These are phyloP conservation scores for Eilema griseolum DNA, from an alignment of 2,888 invertebrate genomes.

Conservation along the genomic window DNA sequence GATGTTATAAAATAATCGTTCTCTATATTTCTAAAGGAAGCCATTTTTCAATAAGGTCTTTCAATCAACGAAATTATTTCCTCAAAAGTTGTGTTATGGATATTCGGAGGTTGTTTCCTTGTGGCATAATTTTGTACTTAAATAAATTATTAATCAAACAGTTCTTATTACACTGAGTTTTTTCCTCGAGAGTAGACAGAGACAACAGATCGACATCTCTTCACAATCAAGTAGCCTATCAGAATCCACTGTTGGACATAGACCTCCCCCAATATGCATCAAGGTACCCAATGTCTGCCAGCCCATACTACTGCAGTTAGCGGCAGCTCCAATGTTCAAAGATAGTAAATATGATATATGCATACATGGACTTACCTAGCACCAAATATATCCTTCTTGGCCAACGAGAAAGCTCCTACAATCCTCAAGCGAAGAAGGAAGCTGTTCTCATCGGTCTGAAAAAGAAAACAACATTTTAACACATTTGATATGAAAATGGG, in stretches of 20 bases:
- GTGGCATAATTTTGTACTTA: not conserved
- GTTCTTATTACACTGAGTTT: not conserved
- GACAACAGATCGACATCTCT: too few species aligned
- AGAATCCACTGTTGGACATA: too few species aligned
- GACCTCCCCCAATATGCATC: too few species aligned
- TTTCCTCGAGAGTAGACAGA: too few species aligned
- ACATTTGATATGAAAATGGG: not conserved
- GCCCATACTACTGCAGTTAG: too few species aligned
- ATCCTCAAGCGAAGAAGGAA: conserved; percentile 94
- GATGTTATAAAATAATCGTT: not conserved
- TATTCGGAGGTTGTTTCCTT: not conserved
- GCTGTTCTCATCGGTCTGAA: conserved; percentile 93
- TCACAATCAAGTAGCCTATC: too few species aligned
- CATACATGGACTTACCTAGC: conserved; percentile 90
- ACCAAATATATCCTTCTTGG: conserved; percentile 99
- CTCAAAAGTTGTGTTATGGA: not conserved
- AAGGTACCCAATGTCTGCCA: too few species aligned
- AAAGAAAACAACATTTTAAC: conserved; percentile 35
- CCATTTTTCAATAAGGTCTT: not conserved
- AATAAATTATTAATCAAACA: not conserved
- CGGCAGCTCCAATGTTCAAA: too few species aligned
- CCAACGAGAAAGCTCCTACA: conserved; percentile 95
- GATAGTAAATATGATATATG: not conserved
- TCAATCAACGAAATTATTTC: not conserved
- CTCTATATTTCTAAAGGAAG: not conserved